phyloP scores from a whole-genome alignment of 2,888 invertebrate species.

The Cristatella mucedo region DNA sequence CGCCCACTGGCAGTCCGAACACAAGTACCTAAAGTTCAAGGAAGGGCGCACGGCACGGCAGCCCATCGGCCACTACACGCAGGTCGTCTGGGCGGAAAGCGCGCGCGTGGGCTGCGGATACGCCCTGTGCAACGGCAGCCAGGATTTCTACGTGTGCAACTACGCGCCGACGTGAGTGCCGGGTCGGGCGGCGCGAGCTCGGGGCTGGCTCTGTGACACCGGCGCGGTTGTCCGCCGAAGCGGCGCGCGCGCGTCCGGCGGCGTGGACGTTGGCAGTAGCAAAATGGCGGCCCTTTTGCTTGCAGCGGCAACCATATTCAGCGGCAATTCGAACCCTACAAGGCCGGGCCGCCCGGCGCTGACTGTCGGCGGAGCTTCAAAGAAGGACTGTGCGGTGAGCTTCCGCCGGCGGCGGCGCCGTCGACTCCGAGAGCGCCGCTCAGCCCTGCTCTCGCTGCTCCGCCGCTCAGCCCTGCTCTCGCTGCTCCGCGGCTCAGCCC shows the following conservation, averaged over 20 bases:
- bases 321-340: slow-evolving; percentile 10
- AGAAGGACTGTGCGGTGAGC: slow-evolving; percentile 13
- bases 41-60: not conserved
- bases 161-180: slow-evolving; percentile 13
- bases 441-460: no score
- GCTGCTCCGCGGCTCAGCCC: no score
- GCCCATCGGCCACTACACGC: slow-evolving; percentile 8
- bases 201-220: no score
- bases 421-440: no score
- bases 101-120: slow-evolving; percentile 14
- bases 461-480: no score
- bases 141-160: slow-evolving; percentile 13
- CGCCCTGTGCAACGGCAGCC: slow-evolving; percentile 13
- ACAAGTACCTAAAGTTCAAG: not conserved
- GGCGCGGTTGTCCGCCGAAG: no score
- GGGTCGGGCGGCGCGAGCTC: no score
- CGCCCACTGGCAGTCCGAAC: slow-evolving; percentile 7
- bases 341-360: slow-evolving; percentile 6
- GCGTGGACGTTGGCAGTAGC: no score
- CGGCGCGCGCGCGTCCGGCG: no score
- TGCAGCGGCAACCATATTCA: slow-evolving; percentile 11
- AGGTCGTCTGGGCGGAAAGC: slow-evolving; percentile 12
- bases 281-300: no score
- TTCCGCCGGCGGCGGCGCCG: no score
- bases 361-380: slow-evolving; percentile 7